These are phyloP conservation scores for Mesocentrotus franciscanus DNA, from an alignment of 53 echinoderm and acorn worm genomes.

Conservation along the genomic window DNA sequence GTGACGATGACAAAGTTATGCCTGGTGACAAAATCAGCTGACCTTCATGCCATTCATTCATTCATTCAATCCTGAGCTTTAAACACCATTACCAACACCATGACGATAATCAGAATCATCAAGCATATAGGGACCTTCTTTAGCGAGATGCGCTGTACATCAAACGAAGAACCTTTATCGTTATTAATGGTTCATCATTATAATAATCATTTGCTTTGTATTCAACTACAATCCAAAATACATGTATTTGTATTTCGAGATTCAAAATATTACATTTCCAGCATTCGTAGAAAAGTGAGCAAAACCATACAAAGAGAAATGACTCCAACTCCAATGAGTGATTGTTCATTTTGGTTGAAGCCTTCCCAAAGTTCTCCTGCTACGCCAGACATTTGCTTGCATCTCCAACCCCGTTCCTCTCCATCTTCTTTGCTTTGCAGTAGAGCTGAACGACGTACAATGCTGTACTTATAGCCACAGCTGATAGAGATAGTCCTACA, in stretches of 20 bases:
- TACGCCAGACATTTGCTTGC: conserved; percentile 74
- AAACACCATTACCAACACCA: no score
- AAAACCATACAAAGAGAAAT: neutral
- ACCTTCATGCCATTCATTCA: no score
- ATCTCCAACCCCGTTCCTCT: conserved; percentile 74
- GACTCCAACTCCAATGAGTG: neutral
- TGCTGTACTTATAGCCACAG: conserved; percentile 79
- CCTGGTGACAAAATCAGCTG: no score
- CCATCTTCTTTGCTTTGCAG: conserved; percentile 84
- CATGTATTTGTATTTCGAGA: neutral
- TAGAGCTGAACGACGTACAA: conserved; percentile 85
- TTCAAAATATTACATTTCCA: neutral
- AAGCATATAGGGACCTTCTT: no score
- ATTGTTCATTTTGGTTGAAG: neutral
- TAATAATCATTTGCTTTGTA: no score
- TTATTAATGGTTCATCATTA: no score
- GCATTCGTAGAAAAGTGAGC: neutral
- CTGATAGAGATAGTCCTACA: conserved; percentile 84
- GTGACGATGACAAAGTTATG: no score
- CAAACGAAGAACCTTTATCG: no score
- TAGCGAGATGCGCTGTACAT: no score
- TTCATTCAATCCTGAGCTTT: no score
- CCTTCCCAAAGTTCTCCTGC: neutral
- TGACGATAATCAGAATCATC: no score
- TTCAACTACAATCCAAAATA: no score